Conservation (phyloP, 2,888 invertebrate genomes). For the Abrostola tripartita region DNA sequence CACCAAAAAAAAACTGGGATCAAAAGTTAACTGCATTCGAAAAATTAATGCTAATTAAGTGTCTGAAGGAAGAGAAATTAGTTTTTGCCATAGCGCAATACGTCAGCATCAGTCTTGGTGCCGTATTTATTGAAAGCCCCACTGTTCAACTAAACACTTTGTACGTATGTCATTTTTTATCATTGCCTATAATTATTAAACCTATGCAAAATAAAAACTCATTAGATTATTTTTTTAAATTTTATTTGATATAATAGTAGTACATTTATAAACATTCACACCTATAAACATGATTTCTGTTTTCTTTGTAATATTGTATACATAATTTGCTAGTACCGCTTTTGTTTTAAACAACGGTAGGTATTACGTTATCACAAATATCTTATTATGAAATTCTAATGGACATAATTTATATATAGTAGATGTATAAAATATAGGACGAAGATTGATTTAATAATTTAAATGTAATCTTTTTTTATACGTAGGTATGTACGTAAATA, state of each 20-base stretch:
- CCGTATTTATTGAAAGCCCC: constrained; percentile 94
- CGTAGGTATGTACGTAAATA: too few species aligned
- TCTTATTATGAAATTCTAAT: not conserved
- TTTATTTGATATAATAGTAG: not conserved
- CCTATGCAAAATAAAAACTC: not conserved
- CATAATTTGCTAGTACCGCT: constrained; percentile 13
- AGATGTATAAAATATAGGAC: constrained; percentile 1
- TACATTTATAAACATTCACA: not conserved
- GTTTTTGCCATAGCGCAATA: constrained; percentile 94
- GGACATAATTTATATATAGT: not conserved
- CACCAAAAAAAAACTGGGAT: constrained; percentile 89
- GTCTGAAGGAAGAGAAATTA: constrained; percentile 93
- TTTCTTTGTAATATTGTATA: not conserved
- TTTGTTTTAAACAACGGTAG: constrained; percentile 21
- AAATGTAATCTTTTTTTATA: too few species aligned
- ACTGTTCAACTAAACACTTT: constrained; percentile 90
- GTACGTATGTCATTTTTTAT: constrained; percentile 76
- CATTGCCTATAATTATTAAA: too few species aligned
- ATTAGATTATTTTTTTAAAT: not conserved
- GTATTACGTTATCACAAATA: constrained; percentile 20
- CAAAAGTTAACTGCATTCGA: constrained; percentile 90
- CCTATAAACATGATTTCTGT: not conserved
- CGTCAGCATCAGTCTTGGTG: constrained; percentile 92
- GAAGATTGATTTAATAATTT: not conserved
- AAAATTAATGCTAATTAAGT: constrained; percentile 93